A percentile compares a stretch with the other conserved stretches of the same genome.
phyloP scores from a whole-genome alignment of 2,797 vertebrate genomes.

The Yasuhikotakia modesta region DNA sequence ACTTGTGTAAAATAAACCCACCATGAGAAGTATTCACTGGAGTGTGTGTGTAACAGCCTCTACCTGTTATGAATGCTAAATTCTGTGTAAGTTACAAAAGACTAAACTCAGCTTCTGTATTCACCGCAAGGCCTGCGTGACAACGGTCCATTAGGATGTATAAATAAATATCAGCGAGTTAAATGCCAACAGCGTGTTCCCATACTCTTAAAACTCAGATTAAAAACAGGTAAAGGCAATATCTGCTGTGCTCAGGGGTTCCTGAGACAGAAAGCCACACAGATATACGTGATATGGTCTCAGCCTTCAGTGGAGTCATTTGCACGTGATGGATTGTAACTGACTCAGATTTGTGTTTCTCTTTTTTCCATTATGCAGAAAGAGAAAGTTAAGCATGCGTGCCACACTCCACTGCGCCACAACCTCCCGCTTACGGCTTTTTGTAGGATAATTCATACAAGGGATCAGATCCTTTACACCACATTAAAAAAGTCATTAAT shows the following conservation, averaged over 20 bases:
- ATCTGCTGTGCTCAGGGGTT: conserved; percentile 35
- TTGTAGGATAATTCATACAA: conserved; percentile 60
- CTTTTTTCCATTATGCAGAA: conserved; percentile 47
- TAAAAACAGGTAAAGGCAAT: conserved; percentile 30
- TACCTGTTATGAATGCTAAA: neutral
- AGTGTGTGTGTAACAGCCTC: neutral
- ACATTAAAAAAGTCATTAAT: conserved; percentile 65
- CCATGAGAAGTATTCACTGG: neutral
- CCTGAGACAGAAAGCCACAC: conserved; percentile 30
- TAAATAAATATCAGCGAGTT: conserved; percentile 48
- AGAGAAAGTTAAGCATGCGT: conserved; percentile 50
- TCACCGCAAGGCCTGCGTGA: conserved; percentile 13
- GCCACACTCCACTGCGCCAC: conserved; percentile 56
- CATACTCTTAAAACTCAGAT: conserved; percentile 5
- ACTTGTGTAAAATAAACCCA: neutral
- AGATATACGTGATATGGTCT: conserved; percentile 47
- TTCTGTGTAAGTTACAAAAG: conserved; percentile 16
- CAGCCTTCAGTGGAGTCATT: conserved; percentile 52
- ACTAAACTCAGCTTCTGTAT: conserved; percentile 12
- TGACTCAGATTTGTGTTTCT: conserved; percentile 49
- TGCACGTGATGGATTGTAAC: conserved; percentile 51
- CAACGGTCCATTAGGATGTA: conserved; percentile 27
- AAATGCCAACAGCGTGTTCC: conserved; percentile 13
- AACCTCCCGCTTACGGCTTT: conserved; percentile 58
- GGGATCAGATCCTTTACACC: conserved; percentile 57